These are phyloP conservation scores for Periophthalmus magnuspinnatus DNA, from an alignment of 2,797 vertebrate genomes.

Conservation along the genomic window DNA sequence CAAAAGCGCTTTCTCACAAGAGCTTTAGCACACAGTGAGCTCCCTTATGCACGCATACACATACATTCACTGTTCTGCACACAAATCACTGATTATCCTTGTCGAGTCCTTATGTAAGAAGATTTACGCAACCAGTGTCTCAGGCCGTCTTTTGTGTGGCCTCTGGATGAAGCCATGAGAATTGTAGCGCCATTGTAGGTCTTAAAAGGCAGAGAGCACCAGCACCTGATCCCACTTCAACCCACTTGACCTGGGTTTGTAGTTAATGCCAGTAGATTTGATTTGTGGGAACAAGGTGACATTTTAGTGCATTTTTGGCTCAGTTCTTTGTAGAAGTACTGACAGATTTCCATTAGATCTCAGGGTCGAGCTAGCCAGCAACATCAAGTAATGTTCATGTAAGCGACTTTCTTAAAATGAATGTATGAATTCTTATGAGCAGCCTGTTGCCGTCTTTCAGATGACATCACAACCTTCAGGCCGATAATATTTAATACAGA, in stretches of 20 bases:
- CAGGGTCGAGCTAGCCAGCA: neutral
- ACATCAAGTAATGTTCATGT: neutral
- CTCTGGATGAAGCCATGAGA: conserved; percentile 21
- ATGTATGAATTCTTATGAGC: too few relatives aligned
- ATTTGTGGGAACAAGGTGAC: conserved; percentile 4
- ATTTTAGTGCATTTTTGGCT: conserved; percentile 2
- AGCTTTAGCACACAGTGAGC: neutral
- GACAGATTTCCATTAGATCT: neutral
- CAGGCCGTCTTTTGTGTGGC: conserved; percentile 56
- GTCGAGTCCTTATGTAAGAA: conserved; percentile 50
- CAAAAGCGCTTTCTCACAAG: neutral
- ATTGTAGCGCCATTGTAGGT: conserved; percentile 34
- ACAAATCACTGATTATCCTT: conserved; percentile 45
- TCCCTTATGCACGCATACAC: conserved; percentile 16
- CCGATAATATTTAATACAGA: too few relatives aligned
- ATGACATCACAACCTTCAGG: too few relatives aligned
- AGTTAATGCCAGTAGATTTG: conserved; percentile 3
- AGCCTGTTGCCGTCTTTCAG: too few relatives aligned
- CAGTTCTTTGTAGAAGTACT: neutral
- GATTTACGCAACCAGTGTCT: conserved; percentile 54
- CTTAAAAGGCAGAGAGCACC: conserved; percentile 18
- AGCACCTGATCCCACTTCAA: conserved; percentile 35
- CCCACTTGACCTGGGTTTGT: conserved; percentile 31
- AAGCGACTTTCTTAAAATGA: neutral
- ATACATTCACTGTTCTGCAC: conserved; percentile 16